Conservation (phyloP, 2,797 vertebrate species). For the Xyrichtys novacula region DNA sequence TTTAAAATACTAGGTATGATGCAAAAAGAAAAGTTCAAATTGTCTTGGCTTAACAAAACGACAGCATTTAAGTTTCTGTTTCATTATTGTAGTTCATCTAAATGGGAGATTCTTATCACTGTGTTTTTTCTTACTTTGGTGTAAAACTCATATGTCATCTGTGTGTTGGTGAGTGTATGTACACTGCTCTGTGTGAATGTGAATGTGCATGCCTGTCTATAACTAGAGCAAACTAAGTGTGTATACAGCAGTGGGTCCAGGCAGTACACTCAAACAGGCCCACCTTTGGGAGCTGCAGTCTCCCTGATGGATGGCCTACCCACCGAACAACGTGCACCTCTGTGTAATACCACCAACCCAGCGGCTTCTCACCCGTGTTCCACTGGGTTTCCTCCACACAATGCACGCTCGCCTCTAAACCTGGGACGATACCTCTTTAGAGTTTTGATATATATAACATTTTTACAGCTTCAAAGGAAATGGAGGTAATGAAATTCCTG, state of each 20-base stretch:
- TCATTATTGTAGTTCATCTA: neutral
- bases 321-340: slow-evolving; percentile 33
- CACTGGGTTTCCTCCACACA: slow-evolving; percentile 38
- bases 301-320: slow-evolving; percentile 78
- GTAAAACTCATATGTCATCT: neutral
- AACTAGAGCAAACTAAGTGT: slow-evolving; percentile 55
- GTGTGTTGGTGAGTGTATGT: neutral
- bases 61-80: too few species aligned
- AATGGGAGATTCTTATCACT: neutral
- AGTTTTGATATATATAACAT: slow-evolving; percentile 27
- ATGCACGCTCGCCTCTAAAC: slow-evolving; percentile 46
- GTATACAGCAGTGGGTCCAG: slow-evolving; percentile 51
- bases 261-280: slow-evolving; percentile 32
- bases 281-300: slow-evolving; percentile 67
- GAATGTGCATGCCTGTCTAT: slow-evolving; percentile 30
- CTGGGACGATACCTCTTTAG: slow-evolving; percentile 20
- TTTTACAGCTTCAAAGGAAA: slow-evolving; percentile 20
- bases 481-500: slow-evolving; percentile 12
- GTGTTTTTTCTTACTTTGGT: neutral
- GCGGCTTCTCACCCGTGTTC: slow-evolving; percentile 53
- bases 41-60: too few species aligned
- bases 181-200: slow-evolving; percentile 17
- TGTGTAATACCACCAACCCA: slow-evolving; percentile 63
- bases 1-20: too few species aligned
- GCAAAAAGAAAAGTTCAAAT: too few species aligned